A percentile compares a stretch with the other conserved stretches of the same genome.
phyloP scores from a whole-genome alignment of 2,888 invertebrate genomes.

The Teinopalpus imperialis region DNA sequence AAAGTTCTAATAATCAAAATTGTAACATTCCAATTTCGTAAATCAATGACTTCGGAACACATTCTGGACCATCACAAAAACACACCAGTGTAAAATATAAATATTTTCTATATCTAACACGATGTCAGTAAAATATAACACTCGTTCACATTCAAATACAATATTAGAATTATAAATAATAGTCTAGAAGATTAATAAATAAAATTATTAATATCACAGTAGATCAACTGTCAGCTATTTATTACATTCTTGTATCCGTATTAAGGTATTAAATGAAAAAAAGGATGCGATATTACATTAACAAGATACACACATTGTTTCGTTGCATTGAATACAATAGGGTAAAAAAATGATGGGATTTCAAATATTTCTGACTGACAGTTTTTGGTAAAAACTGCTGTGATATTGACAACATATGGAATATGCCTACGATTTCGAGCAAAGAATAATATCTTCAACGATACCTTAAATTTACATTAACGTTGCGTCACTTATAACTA shows the following conservation, averaged over 20 bases:
- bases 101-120: conserved; percentile 61
- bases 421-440: conserved; percentile 44
- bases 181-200: conserved; percentile 75
- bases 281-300: too few relatives aligned
- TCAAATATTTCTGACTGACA: conserved; percentile 50
- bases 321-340: conserved; percentile 9
- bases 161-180: conserved; percentile 68
- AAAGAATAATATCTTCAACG: conserved; percentile 52
- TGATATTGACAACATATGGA: conserved; percentile 71
- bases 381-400: conserved; percentile 69
- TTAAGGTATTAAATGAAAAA: conserved; percentile 22
- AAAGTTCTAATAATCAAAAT: conserved; percentile 38
- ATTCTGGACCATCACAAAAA: conserved; percentile 69
- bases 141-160: conserved; percentile 51
- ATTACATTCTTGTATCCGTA: conserved; percentile 32
- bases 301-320: too few relatives aligned
- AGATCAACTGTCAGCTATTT: conserved; percentile 73
- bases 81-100: conserved; percentile 54
- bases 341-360: conserved; percentile 21
- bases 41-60: conserved; percentile 73
- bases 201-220: conserved; percentile 80
- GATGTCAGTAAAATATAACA: conserved; percentile 66
- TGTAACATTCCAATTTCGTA: conserved; percentile 54
- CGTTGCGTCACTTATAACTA: conserved; percentile 68
- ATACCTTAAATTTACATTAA: conserved; percentile 58